Conservation (phyloP, 1,140 invertebrate genomes). For the Cotesia chilonis region DNA sequence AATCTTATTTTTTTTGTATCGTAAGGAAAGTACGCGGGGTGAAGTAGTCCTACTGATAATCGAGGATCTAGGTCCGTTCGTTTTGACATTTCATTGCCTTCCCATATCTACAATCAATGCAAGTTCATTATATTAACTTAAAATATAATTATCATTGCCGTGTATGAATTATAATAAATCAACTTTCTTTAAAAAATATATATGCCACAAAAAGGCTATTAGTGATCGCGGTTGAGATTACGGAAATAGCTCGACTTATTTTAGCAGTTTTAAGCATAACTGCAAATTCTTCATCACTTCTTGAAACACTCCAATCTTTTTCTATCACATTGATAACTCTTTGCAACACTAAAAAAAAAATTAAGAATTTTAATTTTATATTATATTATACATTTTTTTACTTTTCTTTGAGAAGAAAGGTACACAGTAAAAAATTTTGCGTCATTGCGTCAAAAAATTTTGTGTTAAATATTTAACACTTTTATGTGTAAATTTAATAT, state of each 20-base stretch:
- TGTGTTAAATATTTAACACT: too few relatives aligned
- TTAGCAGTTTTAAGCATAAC: conserved; percentile 34
- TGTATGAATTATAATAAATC: neutral
- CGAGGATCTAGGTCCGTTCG: conserved; percentile 21
- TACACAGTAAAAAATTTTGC: too few relatives aligned
- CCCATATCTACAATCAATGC: conserved; percentile 18
- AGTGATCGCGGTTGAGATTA: conserved; percentile 21
- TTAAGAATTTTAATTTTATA: neutral
- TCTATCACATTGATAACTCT: conserved; percentile 20
- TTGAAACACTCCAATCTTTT: conserved; percentile 30
- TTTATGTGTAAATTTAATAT: too few relatives aligned
- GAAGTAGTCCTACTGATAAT: conserved; percentile 33
- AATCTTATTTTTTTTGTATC: conserved; percentile 10
- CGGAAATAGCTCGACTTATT: conserved; percentile 31
- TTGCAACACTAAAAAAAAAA: conserved; percentile 24
- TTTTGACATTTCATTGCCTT: neutral
- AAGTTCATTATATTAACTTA: neutral
- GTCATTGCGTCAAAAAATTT: too few relatives aligned
- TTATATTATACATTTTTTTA: too few relatives aligned
- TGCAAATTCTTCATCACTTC: conserved; percentile 14
- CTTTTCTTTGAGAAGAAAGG: too few relatives aligned
- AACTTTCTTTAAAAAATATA: conserved; percentile 23
- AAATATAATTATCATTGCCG: too few relatives aligned
- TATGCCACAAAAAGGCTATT: conserved; percentile 29
- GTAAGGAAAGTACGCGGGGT: conserved; percentile 45